These are phyloP conservation scores for Sphenopsis melanotis DNA, from an alignment of 2,797 vertebrate genomes.

Conservation along the genomic window DNA sequence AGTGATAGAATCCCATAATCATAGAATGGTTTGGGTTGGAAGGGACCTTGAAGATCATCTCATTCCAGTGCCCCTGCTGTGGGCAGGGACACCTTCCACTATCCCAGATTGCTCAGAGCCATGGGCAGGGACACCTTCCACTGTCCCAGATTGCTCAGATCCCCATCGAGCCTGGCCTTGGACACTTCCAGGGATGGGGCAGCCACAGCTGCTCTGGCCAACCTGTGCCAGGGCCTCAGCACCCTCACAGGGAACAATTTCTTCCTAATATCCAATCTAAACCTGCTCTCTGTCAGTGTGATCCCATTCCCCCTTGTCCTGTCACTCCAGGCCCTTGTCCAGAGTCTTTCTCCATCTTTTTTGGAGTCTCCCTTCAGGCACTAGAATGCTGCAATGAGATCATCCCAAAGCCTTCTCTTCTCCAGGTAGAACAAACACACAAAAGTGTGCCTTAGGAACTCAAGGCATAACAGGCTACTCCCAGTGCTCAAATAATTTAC, in stretches of 20 bases:
- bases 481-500: neutral
- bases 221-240: rapidly evolving
- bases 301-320: neutral
- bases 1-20: neutral
- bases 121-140: neutral
- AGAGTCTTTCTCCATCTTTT: neutral
- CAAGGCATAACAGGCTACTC: neutral
- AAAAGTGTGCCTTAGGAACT: neutral
- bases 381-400: rapidly evolving
- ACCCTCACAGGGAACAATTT: neutral
- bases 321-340: neutral
- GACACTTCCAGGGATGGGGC: rapidly evolving
- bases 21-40: neutral
- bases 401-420: neutral
- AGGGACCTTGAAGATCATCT: neutral
- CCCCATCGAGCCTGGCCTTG: rapidly evolving
- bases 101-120: rapidly evolving
- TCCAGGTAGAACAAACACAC: neutral
- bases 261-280: rapidly evolving
- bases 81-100: neutral
- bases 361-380: rapidly evolving
- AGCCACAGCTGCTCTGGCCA: neutral
- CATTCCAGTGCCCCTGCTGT: rapidly evolving
- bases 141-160: rapidly evolving
- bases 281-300: rapidly evolving